Conservation (phyloP, 1,140 invertebrate genomes). For the Drosophila nannoptera region DNA sequence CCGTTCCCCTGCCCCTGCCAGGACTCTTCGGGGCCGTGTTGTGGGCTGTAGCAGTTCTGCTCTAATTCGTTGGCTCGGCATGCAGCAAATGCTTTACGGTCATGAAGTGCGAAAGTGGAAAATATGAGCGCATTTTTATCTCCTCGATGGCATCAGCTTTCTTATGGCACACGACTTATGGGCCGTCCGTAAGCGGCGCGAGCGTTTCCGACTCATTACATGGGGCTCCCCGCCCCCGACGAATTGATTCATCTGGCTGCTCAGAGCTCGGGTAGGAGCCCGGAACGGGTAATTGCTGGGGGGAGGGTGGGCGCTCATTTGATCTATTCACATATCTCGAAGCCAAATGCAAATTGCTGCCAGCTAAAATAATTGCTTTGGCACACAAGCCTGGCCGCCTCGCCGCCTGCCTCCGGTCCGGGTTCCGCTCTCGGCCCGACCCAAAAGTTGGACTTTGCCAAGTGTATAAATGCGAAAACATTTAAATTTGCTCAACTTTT, state of each 20-base stretch:
- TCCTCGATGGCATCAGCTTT: constrained; percentile 47
- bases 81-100: constrained; percentile 69
- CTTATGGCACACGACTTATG: not conserved
- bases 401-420: not conserved
- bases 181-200: constrained; percentile 2
- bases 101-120: constrained; percentile 76
- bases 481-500: constrained; percentile 76
- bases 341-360: constrained; percentile 66
- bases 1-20: not conserved
- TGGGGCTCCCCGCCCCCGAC: no score
- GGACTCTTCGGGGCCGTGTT: constrained; percentile 21
- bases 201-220: no score
- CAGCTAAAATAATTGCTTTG: constrained; percentile 76
- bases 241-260: no score
- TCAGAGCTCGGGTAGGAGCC: no score
- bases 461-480: constrained; percentile 65
- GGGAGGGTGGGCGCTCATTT: not conserved
- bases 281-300: not conserved
- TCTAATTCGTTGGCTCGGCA: constrained; percentile 63
- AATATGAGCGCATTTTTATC: constrained; percentile 65
- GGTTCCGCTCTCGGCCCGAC: constrained; percentile 26
- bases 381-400: constrained; percentile 49
- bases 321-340: constrained; percentile 48
- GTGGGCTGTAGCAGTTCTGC: constrained; percentile 13
- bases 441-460: constrained; percentile 68